Base-by-base conservation (phyloP, 2,113 vertebrate species). In the Burhinus bistriatus region DNA sequence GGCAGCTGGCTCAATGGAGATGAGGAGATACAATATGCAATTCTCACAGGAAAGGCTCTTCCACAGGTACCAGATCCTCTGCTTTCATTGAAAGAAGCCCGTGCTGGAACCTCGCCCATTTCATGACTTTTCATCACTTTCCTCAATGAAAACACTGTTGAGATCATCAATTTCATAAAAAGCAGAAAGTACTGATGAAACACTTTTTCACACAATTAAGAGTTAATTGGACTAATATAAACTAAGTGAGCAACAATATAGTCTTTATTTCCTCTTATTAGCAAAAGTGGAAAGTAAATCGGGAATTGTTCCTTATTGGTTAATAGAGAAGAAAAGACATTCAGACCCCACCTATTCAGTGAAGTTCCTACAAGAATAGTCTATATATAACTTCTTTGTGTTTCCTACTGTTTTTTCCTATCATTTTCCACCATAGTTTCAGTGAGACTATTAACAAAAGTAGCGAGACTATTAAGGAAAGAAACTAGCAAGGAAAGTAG, bases 341-440 rank as follows among this genome's bases (percentile, higher is more conserved):
- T 55, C 14, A 34, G 14, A 40, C 29, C 3, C 3, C 11, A 68
- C 6, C 9, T 76, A 14, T 16, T 62, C 47, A 44, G 12, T 45
- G 47, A 75, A 44, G 5, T 3, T 75, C 11, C 25, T 44, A 18
- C 4, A 36, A 49, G 21, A 42, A 11, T 83, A 25, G 52, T 55
- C 1, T 27, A 0, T 45, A 10, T 49, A 30, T 38, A 34, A 1
- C 1, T 54, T 2, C 1, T 82, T 70, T 47, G 1, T 45, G 4
- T 4, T 82, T 70, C 15, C 9, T 76, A 71, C 9, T 2, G 26
- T 25, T 83, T 78, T 89, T 42, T 36, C 25, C 6, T 49, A 18
- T 38, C 2, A 21, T 11, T 55, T 59, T 51, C 18, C 62, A 20
- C 6, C 21, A 30, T 10, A 57, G 9, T 57, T 93, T 80, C 20